These are phyloP conservation scores for Hypotaenidia okinawae DNA, from an alignment of 2,797 vertebrate genomes.

Conservation along the genomic window DNA sequence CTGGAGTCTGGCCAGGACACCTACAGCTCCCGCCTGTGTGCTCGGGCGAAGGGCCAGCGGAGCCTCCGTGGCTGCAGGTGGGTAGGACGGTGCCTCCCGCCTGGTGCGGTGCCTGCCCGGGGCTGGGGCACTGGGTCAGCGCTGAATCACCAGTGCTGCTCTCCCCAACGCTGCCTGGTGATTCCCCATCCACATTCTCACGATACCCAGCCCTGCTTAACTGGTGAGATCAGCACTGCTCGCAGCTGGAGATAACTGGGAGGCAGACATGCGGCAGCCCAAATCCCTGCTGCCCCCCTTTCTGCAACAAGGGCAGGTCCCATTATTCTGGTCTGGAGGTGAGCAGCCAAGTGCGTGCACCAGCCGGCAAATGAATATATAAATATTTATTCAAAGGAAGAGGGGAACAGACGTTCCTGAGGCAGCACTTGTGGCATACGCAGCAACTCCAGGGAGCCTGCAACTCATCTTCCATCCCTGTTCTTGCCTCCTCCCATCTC, in stretches of 20 bases:
- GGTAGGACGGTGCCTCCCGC: background rate
- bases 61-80: background rate
- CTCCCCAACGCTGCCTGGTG: background rate
- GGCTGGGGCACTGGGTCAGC: conserved; percentile 9
- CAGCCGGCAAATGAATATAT: conserved; percentile 78
- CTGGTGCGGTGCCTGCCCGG: accelerated
- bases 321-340: conserved; percentile 73
- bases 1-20: conserved; percentile 51
- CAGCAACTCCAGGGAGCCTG: conserved; percentile 48
- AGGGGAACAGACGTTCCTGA: conserved; percentile 72
- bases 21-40: background rate
- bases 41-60: background rate
- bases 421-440: conserved; percentile 66
- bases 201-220: background rate
- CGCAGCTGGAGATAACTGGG: background rate
- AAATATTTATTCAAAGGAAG: conserved; percentile 83
- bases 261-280: background rate
- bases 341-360: conserved; percentile 77
- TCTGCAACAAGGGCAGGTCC: conserved; percentile 9
- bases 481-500: background rate
- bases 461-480: conserved; percentile 48
- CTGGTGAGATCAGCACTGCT: background rate
- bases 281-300: background rate
- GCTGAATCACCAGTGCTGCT: background rate
- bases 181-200: background rate